A percentile compares a stretch with the other conserved stretches of the same genome.
These are phyloP conservation scores for Stegana nigrithorax DNA, from an alignment of 2,888 invertebrate species.

Conservation along the genomic window DNA sequence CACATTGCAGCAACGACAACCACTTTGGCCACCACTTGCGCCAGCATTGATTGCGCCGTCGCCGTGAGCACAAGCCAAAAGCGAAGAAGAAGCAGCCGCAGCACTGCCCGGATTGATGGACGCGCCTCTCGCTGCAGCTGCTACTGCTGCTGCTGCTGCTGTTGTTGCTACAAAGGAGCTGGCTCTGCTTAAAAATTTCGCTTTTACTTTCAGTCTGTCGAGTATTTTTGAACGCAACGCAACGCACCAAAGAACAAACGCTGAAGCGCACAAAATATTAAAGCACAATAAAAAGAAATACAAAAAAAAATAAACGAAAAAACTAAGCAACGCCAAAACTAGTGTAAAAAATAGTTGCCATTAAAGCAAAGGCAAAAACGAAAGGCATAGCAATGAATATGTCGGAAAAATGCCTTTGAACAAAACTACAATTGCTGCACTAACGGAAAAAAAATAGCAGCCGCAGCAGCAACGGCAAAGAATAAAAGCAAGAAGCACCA, in stretches of 20 bases:
- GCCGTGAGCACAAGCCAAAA: constrained; percentile 35
- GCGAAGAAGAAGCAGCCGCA: constrained; percentile 10
- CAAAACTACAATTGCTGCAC: constrained; percentile 3
- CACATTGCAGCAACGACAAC: constrained; percentile 15
- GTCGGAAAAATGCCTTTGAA: constrained; percentile 5
- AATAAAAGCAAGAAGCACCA: not conserved
- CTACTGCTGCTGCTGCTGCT: constrained; percentile 12
- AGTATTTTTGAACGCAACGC: constrained; percentile 51
- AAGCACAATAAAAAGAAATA: constrained; percentile 19
- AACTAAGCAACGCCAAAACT: constrained; percentile 22
- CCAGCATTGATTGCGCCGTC: constrained; percentile 34
- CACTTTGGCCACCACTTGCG: constrained; percentile 51
- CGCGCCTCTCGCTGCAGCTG: constrained; percentile 29
- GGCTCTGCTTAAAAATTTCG: constrained; percentile 33
- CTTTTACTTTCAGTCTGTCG: constrained; percentile 58
- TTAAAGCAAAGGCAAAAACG: constrained; percentile 32
- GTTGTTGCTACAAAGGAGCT: constrained; percentile 31
- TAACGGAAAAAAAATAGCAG: no score
- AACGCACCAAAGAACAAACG: constrained; percentile 35
- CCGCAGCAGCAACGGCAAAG: not conserved
- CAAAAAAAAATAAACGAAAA: not conserved
- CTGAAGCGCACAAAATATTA: constrained; percentile 40
- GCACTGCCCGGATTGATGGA: constrained; percentile 44
- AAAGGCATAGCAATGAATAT: not conserved
- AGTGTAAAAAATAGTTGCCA: constrained; percentile 14